A percentile compares a stretch with the other conserved stretches of the same genome.
Conservation (phyloP, 2,888 invertebrate species). For the Plebejus anna region DNA sequence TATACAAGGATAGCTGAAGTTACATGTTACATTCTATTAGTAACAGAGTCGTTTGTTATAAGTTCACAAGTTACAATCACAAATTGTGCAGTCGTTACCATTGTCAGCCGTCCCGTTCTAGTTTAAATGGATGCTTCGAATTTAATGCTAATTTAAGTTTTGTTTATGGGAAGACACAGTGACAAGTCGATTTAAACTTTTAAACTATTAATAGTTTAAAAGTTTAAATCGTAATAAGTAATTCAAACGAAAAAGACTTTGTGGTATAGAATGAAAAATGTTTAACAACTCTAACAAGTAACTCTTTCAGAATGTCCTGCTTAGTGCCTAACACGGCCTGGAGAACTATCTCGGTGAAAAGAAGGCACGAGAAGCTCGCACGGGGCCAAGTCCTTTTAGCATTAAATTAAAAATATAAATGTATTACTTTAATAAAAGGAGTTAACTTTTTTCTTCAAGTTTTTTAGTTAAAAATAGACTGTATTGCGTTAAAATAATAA, state of each 20-base stretch:
- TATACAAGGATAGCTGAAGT: neutral
- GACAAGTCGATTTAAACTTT: neutral
- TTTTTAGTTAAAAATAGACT: no score
- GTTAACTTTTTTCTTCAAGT: no score
- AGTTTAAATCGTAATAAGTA: neutral
- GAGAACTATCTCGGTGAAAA: no score
- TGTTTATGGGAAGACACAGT: neutral
- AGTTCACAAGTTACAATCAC: slow-evolving; percentile 3
- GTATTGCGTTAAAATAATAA: no score
- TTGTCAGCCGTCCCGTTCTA: neutral
- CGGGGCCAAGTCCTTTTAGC: no score
- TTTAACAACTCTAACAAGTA: no score
- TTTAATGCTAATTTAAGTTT: slow-evolving; percentile 17
- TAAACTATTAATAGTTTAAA: neutral
- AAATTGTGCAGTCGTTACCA: neutral
- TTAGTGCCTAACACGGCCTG: no score
- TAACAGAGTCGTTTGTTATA: slow-evolving; percentile 1
- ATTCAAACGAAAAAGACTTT: neutral
- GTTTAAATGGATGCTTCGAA: neutral
- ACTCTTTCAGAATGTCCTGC: no score
- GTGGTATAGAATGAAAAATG: no score
- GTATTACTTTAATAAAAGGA: no score
- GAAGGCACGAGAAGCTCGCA: no score
- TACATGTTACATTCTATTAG: slow-evolving; percentile 9
- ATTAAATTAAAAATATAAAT: no score